Evolutionary conservation across 2,888 invertebrate species (phyloP), one percentile per base, ranked within the genome.

Genomic region (Eristalis tenax): DNA sequence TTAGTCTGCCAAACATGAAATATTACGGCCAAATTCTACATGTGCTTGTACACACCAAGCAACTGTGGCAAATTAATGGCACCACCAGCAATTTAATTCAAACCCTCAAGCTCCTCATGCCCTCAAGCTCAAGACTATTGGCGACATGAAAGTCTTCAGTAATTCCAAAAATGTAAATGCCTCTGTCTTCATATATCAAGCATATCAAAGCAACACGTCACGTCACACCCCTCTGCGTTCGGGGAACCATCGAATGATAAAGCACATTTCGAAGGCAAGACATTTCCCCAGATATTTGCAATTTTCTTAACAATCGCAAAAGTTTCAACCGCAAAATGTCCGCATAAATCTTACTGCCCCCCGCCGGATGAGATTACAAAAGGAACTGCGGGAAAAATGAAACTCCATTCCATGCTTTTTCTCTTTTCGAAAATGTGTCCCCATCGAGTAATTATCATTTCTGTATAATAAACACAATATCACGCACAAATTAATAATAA

Each of bases 381-480:
- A 28, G n/a, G 32, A 6, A 63, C 23, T 13, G 11, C 23, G 43
- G 3, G 13, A 40, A 40, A 13, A 13, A 13, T 13, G 38, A 15
- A 15, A n/a, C 1, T 26, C 26, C 26, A n/a, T 43, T 43, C 15
- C 43, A 4, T 15, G 4, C 6, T 50, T 4, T n/a, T n/a, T 50
- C 13, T n/a, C 43, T 6, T n/a, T 18, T 50, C 43, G 5, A 65
- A 70, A 82, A 61, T 56, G 28, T 71, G 61, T 71, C 65, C 76
- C 38, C 50, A 8, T 50, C 35, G 38, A 75, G 68, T 74, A 74
- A 78, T 79, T 79, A 75, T 79, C 77, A 70, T 79, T 78, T 79
- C 79, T 78, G 74, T 59, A 38, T 74, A 83, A 83, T 78, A 79
- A 83, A 83, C 18, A 69, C 74, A 83, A 83, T 83, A 70, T 74